Percentiles rank a stretch among this genome's conserved stretches.
phyloP scores from a whole-genome alignment of 2,888 invertebrate genomes.

The Drosophila atroscutellata region DNA sequence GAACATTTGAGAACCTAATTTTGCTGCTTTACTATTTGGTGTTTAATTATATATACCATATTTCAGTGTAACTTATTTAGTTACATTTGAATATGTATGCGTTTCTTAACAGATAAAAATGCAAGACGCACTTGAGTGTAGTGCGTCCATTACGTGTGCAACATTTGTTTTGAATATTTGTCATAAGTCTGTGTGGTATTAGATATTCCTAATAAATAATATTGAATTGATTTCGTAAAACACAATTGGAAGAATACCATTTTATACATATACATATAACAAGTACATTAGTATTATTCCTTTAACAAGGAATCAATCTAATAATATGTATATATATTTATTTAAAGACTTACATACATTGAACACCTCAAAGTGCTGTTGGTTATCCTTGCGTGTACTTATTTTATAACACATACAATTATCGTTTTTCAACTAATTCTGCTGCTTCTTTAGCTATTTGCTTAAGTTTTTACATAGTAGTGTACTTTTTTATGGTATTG shows the following conservation, averaged over 20 bases:
- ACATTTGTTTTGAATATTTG: slow-evolving; percentile 45
- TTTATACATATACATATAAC: slow-evolving; percentile 34
- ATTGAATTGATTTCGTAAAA: slow-evolving; percentile 37
- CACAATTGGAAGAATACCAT: slow-evolving; percentile 33
- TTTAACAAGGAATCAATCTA: slow-evolving; percentile 34
- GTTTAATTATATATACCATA: slow-evolving; percentile 13
- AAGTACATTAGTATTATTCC: slow-evolving; percentile 31
- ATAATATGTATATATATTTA: slow-evolving; percentile 30
- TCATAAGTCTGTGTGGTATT: slow-evolving; percentile 45
- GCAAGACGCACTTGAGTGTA: slow-evolving; percentile 24
- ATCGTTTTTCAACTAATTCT: slow-evolving; percentile 14
- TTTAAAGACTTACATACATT: slow-evolving; percentile 25
- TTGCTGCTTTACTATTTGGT: slow-evolving; percentile 4
- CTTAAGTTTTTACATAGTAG: slow-evolving; percentile 8
- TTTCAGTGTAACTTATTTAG: slow-evolving; percentile 23
- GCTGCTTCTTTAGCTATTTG: slow-evolving; percentile 1
- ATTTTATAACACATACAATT: slow-evolving; percentile 35
- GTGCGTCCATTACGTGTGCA: slow-evolving; percentile 33
- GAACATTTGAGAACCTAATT: slow-evolving; percentile 12
- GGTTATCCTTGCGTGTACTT: slow-evolving; percentile 49
- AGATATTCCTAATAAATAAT: slow-evolving; percentile 36
- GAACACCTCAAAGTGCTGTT: slow-evolving; percentile 51
- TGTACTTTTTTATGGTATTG: slow-evolving; percentile 15
- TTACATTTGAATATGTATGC: slow-evolving; percentile 40
- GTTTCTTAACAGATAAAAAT: slow-evolving; percentile 51